phyloP scores from a whole-genome alignment of 2,797 vertebrate species.

The Eospalax fontanierii region DNA sequence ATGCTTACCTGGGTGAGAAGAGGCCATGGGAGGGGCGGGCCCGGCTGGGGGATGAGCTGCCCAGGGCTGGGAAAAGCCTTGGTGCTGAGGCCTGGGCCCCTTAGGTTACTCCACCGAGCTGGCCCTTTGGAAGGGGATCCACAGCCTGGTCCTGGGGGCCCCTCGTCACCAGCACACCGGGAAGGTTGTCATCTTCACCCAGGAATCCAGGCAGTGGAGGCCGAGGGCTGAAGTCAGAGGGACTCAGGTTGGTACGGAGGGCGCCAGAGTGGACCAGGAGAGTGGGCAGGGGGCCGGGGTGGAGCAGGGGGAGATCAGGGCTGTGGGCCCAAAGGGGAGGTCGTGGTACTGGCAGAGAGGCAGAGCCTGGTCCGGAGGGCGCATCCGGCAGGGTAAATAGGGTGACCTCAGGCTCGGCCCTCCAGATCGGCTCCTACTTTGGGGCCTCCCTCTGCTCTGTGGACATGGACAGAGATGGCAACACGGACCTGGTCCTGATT shows the following conservation, averaged over 20 bases:
- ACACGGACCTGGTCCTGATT: conserved; percentile 91
- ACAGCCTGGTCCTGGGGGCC: conserved; percentile 76
- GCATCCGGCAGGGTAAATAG: background rate
- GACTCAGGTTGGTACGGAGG: conserved; percentile 67
- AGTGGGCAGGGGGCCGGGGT: background rate
- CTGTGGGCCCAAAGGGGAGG: background rate
- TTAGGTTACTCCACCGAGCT: conserved; percentile 75
- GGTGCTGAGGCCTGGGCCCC: background rate
- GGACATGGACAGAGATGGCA: conserved; percentile 86
- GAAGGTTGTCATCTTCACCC: conserved; percentile 74
- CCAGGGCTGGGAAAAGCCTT: background rate
- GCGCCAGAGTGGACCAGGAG: background rate
- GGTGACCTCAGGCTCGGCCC: background rate
- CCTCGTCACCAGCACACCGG: conserved; percentile 79
- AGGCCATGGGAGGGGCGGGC: background rate
- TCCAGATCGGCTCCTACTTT: conserved; percentile 94
- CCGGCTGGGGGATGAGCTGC: fast-evolving
- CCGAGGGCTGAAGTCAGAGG: conserved; percentile 41
- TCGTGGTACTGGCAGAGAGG: background rate
- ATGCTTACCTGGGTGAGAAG: conserved; percentile 86
- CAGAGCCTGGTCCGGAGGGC: background rate
- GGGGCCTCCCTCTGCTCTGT: conserved; percentile 93
- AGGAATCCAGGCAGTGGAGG: background rate
- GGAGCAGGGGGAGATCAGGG: background rate
- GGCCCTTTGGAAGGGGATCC: conserved; percentile 48